phyloP scores from a whole-genome alignment of 2,888 invertebrate species.

The Margaritifera margaritifera region DNA sequence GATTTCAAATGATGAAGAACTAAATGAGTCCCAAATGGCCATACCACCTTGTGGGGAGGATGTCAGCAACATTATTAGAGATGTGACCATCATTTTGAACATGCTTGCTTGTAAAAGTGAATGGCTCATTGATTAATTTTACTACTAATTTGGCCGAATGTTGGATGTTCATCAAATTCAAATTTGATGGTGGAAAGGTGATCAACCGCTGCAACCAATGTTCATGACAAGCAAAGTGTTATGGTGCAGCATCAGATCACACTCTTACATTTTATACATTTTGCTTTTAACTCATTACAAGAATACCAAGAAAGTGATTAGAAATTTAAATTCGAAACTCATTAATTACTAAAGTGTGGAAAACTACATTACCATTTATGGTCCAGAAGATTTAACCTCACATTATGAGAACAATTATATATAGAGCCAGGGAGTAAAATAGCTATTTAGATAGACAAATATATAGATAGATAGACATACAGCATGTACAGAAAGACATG shows the following conservation, averaged over 20 bases:
- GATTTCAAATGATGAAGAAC: conserved; percentile 5
- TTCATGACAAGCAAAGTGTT: conserved; percentile 25
- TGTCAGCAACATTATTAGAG: conserved; percentile 7
- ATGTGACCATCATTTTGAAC: conserved; percentile 23
- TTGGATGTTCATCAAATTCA: conserved; percentile 25
- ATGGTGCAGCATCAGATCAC: conserved; percentile 25
- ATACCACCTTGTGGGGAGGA: not conserved
- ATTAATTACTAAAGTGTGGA: no score
- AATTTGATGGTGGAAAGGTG: conserved; percentile 37
- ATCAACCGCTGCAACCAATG: conserved; percentile 20
- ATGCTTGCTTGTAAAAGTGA: conserved; percentile 25
- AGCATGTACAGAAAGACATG: no score
- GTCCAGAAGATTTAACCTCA: no score
- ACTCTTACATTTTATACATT: no score
- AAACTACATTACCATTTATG: no score
- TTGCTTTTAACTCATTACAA: no score
- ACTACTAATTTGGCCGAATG: conserved; percentile 33
- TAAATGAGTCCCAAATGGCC: not conserved
- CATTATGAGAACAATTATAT: no score
- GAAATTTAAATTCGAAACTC: no score
- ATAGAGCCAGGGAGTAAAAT: no score
- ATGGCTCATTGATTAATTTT: conserved; percentile 24
- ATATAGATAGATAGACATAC: no score
- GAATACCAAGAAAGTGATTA: no score
- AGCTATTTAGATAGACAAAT: no score